Evolutionary conservation across 2,888 invertebrate genomes (phyloP).

Genomic region (Nemotelus pantherinus): DNA sequence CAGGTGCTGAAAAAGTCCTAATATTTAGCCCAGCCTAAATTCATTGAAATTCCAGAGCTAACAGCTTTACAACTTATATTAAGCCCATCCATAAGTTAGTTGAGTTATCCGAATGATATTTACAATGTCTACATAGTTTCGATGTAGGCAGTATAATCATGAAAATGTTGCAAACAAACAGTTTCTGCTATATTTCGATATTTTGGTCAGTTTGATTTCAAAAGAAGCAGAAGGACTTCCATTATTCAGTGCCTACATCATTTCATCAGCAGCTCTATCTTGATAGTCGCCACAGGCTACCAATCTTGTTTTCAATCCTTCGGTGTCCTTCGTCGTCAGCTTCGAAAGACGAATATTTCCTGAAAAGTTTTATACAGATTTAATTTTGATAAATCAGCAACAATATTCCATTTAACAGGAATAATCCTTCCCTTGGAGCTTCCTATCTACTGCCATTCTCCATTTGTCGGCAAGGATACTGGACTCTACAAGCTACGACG

Average conservation of each 20-base stretch:
- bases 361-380: constrained; percentile 47
- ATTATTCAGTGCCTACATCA: neutral
- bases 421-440: constrained; percentile 45
- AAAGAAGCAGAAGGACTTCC: neutral
- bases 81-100: no score
- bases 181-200: neutral
- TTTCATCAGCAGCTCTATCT: neutral
- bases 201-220: neutral
- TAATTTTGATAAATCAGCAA: constrained; percentile 51
- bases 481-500: neutral
- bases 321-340: neutral
- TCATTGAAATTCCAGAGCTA: no score
- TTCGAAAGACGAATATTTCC: constrained; percentile 31
- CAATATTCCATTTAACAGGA: constrained; percentile 50
- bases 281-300: constrained; percentile 1
- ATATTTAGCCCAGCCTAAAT: no score
- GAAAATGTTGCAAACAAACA: no score
- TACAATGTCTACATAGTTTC: no score
- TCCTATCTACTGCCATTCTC: neutral
- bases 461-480: neutral
- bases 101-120: no score
- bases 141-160: no score
- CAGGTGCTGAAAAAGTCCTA: no score
- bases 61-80: no score
- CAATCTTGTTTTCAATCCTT: neutral